A percentile compares a stretch with the other conserved stretches of the same genome.
phyloP scores from a whole-genome alignment of 2,888 invertebrate species.

The Spialia ferax region DNA sequence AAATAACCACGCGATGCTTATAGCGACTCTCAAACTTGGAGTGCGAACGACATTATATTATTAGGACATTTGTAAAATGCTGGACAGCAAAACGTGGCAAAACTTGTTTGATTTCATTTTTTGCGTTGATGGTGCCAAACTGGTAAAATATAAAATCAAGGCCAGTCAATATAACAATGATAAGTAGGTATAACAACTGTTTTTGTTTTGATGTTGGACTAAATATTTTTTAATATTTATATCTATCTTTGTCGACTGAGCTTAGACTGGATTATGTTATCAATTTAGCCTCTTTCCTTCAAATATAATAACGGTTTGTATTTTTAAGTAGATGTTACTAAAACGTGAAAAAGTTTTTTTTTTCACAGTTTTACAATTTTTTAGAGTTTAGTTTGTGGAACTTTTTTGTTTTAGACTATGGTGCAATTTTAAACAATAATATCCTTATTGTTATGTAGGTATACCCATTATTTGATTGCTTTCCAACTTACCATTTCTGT shows the following conservation, averaged over 20 bases:
- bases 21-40: background rate
- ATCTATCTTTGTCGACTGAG: background rate
- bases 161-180: background rate
- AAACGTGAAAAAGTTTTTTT: too few species aligned
- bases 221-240: background rate
- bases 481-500: constrained; percentile 93
- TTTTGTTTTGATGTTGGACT: constrained; percentile 2
- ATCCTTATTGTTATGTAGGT: too few species aligned
- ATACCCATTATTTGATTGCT: background rate
- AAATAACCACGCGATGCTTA: background rate
- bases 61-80: background rate
- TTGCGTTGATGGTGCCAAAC: constrained; percentile 4
- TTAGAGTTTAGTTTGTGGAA: too few species aligned
- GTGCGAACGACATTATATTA: background rate
- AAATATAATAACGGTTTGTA: constrained; percentile 26
- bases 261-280: background rate
- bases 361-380: too few species aligned
- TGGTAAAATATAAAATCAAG: constrained; percentile 8
- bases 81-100: constrained; percentile 6
- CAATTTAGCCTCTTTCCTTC: background rate
- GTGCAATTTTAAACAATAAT: too few species aligned
- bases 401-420: too few species aligned
- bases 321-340: too few species aligned
- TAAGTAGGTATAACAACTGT: background rate
- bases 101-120: constrained; percentile 15